These are phyloP conservation scores for Heliocidaris erythrogramma DNA, from an alignment of 35 echinoderm and acorn worm species.

Conservation along the genomic window DNA sequence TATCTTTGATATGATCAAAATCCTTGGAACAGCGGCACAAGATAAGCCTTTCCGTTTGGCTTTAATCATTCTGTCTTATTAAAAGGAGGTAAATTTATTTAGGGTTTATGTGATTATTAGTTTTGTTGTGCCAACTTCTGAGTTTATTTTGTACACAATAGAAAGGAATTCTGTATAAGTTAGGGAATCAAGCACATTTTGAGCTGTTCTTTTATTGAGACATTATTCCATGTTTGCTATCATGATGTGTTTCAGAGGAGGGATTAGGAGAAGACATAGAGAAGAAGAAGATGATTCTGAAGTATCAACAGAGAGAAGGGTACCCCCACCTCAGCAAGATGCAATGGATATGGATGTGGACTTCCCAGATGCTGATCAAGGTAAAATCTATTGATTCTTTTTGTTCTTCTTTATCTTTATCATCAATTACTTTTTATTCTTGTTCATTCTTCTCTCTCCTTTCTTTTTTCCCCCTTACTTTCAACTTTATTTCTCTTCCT, in stretches of 20 bases:
- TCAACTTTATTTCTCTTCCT: neutral
- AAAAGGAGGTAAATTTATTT: too few species aligned
- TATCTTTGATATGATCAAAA: too few species aligned
- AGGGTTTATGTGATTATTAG: too few species aligned
- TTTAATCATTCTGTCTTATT: too few species aligned
- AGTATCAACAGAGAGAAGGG: neutral
- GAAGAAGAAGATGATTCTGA: slow-evolving; percentile 65
- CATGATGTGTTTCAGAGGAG: slow-evolving; percentile 13
- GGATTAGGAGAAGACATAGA: slow-evolving; percentile 41
- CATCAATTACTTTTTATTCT: neutral
- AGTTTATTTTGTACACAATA: too few species aligned
- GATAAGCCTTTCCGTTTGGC: too few species aligned
- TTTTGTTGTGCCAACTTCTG: too few species aligned
- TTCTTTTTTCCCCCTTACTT: neutral
- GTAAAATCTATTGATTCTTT: neutral
- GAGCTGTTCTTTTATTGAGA: neutral
- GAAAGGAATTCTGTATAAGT: too few species aligned
- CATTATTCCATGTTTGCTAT: neutral
- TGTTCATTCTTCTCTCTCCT: neutral
- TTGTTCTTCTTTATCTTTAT: too few species aligned
- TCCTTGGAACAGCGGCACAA: too few species aligned
- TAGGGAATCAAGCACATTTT: too few species aligned
- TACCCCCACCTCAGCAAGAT: neutral
- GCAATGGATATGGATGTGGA: slow-evolving; percentile 84
- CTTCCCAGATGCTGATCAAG: slow-evolving; percentile 75